Evolutionary conservation across 2,797 vertebrate genomes (phyloP).

Genomic region (Tinamus major): DNA sequence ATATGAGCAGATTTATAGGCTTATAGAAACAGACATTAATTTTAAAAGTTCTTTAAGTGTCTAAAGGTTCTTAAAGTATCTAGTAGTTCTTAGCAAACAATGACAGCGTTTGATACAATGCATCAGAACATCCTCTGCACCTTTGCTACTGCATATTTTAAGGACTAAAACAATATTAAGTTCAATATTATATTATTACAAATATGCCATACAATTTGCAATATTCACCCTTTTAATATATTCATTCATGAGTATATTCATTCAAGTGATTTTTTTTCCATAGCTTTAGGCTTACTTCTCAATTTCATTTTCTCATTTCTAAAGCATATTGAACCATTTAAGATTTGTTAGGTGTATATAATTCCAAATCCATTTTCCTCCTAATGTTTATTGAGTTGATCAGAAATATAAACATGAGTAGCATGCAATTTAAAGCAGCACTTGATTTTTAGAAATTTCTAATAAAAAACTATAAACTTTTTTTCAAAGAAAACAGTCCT

Average conservation of each 20-base stretch:
- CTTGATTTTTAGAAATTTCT: background rate
- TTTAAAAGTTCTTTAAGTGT: background rate
- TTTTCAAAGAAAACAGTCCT: background rate
- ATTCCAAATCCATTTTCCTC: background rate
- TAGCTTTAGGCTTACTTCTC: background rate
- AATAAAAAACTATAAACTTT: rapidly evolving
- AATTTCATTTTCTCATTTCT: background rate
- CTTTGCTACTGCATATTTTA: background rate
- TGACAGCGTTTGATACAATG: rapidly evolving
- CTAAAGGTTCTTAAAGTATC: background rate
- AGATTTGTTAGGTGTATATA: background rate
- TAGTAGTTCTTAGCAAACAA: background rate
- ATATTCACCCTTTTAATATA: background rate
- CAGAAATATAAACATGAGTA: background rate
- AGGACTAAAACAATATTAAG: background rate
- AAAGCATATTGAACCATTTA: background rate
- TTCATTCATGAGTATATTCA: background rate
- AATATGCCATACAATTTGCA: background rate
- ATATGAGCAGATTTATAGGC: background rate
- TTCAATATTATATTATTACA: background rate
- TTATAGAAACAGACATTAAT: background rate
- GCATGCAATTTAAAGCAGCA: background rate
- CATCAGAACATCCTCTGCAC: background rate
- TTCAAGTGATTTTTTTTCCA: background rate
- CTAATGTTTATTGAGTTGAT: background rate